These are phyloP conservation scores for Calameuta idolon DNA, from an alignment of 2,888 invertebrate genomes.

Conservation along the genomic window DNA sequence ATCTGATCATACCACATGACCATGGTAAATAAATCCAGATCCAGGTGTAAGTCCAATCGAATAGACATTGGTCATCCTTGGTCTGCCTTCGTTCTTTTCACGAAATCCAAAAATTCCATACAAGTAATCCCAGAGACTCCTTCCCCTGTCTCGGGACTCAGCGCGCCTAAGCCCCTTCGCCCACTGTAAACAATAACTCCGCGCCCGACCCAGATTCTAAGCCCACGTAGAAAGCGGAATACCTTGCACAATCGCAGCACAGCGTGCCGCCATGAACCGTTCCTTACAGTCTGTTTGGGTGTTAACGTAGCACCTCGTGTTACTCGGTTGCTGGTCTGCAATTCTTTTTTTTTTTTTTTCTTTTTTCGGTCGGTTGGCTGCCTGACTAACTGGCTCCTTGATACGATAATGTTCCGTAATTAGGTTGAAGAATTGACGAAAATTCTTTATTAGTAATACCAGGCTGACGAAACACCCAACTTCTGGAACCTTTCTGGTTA, in stretches of 20 bases:
- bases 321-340: background rate
- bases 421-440: slow-evolving; percentile 12
- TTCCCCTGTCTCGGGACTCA: background rate
- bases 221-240: slow-evolving; percentile 62
- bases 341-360: background rate
- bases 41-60: background rate
- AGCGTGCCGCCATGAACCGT: slow-evolving; percentile 11
- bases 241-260: slow-evolving; percentile 58
- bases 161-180: slow-evolving; percentile 26
- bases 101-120: background rate
- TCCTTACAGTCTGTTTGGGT: background rate
- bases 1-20: background rate
- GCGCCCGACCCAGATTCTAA: slow-evolving; percentile 63
- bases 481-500: background rate
- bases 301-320: slow-evolving; percentile 8
- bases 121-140: background rate
- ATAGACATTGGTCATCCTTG: background rate
- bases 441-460: slow-evolving; percentile 11
- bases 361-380: background rate
- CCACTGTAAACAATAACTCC: slow-evolving; percentile 58
- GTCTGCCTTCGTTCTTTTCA: background rate
- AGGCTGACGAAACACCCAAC: background rate
- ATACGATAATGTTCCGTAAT: slow-evolving; percentile 1
- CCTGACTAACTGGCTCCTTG: slow-evolving; percentile 9
- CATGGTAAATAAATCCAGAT: background rate